These are phyloP conservation scores for Catostylus mosaicus DNA, from an alignment of 30 jellyfish, hydroid and myxozoan genomes.

Conservation along the genomic window DNA sequence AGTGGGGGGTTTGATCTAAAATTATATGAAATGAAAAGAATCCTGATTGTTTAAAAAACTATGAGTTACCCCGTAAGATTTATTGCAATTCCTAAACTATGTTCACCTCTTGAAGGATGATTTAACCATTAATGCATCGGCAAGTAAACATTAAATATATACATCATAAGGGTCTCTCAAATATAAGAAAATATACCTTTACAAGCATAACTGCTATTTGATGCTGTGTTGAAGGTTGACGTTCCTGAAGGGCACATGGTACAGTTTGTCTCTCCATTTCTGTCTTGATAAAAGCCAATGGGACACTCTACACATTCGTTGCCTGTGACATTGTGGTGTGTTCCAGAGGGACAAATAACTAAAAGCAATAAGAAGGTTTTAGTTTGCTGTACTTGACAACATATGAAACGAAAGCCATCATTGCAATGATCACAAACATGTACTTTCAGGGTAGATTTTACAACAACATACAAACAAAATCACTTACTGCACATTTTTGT, in stretches of 20 bases:
- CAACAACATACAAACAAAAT: too few relatives aligned
- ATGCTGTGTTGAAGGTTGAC: conserved; percentile 64
- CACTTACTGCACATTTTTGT: conserved; percentile 20
- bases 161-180: neutral
- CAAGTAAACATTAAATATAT: too few relatives aligned
- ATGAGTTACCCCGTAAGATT: too few relatives aligned
- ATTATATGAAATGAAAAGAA: too few relatives aligned
- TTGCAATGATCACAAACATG: too few relatives aligned
- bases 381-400: too few relatives aligned
- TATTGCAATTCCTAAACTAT: too few relatives aligned
- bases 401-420: too few relatives aligned
- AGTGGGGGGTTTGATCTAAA: too few relatives aligned
- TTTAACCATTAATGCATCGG: too few relatives aligned
- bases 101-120: too few relatives aligned
- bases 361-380: neutral
- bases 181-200: conserved; percentile 30
- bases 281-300: conserved; percentile 74
- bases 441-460: conserved; percentile 11
- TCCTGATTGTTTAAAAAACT: too few relatives aligned
- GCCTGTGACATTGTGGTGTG: conserved; percentile 60
- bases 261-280: conserved; percentile 63
- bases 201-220: conserved; percentile 67
- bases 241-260: conserved; percentile 72
- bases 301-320: conserved; percentile 77
- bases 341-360: conserved; percentile 86